Base-by-base conservation (phyloP, 53 echinoderm and acorn worm genomes). In the Arbacia lixula region DNA sequence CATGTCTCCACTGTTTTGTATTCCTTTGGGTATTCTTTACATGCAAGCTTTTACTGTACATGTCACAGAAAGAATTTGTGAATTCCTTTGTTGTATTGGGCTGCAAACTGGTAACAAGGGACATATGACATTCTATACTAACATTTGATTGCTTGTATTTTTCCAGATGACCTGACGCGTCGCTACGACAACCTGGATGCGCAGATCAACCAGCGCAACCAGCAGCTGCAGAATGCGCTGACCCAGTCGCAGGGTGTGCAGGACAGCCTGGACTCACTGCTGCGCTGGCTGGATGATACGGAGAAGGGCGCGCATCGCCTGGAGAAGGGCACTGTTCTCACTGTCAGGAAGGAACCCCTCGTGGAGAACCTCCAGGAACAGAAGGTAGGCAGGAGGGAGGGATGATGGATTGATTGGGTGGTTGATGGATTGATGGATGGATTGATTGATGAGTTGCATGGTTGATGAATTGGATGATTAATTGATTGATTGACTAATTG, bases 161-260 rank as follows among this genome's bases (percentile, higher is more conserved):
- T 68, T 71, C 1, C 76, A 95, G 95, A 91, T 50, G 83, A 87
- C n/a, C 60, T 99, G 25, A 88, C 83, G 43, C 79, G 84, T 51
- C 90, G 99, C 27, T 99, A 99, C 91, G 91, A 92, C 66, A 87
- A 92, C 68, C 89, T 99, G 17, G 94, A 99, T 31, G 69, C 22
- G 3, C 87, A 90, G 78, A 92, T 94, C 69, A 91, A 91, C 60
- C 87, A 87, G 49, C 93, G 94, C 63, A 91, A 86, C 76, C 90
- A 92, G 68, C 84, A 90, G 81, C 91, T 99, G 25, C 94, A 99
- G 90, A 90, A 72, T 16, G 91, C 92, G 36, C 85, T 99, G 55
- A 92, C 92, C 9, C 88, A 94, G 82, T 92, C 94, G 2, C 99
- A 95, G 56, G 92, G 95, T 72, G 88, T 94, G 63, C 99, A 99